Evolutionary conservation across 1,140 invertebrate species (phyloP).

Genomic region (Drosophila leontia): DNA sequence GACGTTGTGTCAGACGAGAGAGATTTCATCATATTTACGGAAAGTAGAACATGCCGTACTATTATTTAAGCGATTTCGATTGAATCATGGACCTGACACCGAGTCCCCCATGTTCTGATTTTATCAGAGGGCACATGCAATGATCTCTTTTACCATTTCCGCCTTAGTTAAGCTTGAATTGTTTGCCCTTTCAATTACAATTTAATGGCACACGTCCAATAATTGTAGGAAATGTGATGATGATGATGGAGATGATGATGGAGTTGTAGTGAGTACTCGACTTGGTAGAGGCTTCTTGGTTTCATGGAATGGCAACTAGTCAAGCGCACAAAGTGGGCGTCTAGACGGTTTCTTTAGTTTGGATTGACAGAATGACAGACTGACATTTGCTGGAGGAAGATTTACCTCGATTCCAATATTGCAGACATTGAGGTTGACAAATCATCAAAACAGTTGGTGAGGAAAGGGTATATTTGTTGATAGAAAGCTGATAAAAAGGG

Average conservation of each 20-base stretch:
- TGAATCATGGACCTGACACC: conserved; percentile 10
- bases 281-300: conserved; percentile 21
- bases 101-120: conserved; percentile 38
- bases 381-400: conserved; percentile 50
- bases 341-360: conserved; percentile 22
- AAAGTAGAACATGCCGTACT: conserved; percentile 51
- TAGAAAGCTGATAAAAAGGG: background rate
- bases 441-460: conserved; percentile 9
- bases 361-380: conserved; percentile 46
- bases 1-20: conserved; percentile 40
- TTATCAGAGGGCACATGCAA: conserved; percentile 42
- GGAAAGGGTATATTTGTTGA: background rate
- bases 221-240: conserved; percentile 1
- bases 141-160: conserved; percentile 29
- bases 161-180: conserved; percentile 3
- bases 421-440: conserved; percentile 44
- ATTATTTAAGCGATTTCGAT: conserved; percentile 64
- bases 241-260: background rate
- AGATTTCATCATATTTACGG: conserved; percentile 48
- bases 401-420: conserved; percentile 43
- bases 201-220: conserved; percentile 21
- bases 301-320: conserved; percentile 42
- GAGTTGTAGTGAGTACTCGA: background rate
- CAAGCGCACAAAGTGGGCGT: conserved; percentile 50
- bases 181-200: conserved; percentile 20